These are phyloP conservation scores for Folsomia manolachei DNA, from an alignment of 2,888 invertebrate species.

Conservation along the genomic window DNA sequence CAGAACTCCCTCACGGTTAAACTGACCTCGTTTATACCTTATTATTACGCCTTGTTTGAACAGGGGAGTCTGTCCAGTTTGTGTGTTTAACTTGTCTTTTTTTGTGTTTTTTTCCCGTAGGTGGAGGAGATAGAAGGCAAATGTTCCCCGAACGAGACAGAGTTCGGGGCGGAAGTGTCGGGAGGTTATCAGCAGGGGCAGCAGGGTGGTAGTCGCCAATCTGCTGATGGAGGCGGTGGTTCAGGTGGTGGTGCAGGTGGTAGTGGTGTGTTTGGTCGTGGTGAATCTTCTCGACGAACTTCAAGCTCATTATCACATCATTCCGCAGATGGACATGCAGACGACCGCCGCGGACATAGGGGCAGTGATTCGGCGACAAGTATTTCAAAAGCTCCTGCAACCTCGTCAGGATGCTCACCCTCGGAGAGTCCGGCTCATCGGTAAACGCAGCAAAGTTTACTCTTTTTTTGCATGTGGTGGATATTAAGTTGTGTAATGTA, in stretches of 20 bases:
- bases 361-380: slow-evolving; percentile 47
- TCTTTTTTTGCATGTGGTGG: too few relatives aligned
- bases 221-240: neutral
- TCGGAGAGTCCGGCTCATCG: slow-evolving; percentile 50
- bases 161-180: slow-evolving; percentile 39
- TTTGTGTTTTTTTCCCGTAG: slow-evolving; percentile 45
- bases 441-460: slow-evolving; percentile 25
- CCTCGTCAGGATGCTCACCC: slow-evolving; percentile 48
- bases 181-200: neutral
- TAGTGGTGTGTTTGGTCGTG: slow-evolving; percentile 30
- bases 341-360: slow-evolving; percentile 27
- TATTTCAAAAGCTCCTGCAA: slow-evolving; percentile 45
- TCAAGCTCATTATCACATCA: slow-evolving; percentile 46
- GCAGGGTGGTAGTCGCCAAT: slow-evolving; percentile 9
- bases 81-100: neutral
- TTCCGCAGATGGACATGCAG: slow-evolving; percentile 46
- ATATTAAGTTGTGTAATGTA: too few relatives aligned
- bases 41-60: too few relatives aligned
- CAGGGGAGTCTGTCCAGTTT: too few relatives aligned
- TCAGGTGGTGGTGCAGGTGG: slow-evolving; percentile 19
- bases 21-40: too few relatives aligned
- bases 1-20: too few relatives aligned
- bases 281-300: slow-evolving; percentile 41
- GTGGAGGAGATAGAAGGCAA: slow-evolving; percentile 53
- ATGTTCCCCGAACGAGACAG: slow-evolving; percentile 50